Percentiles rank a stretch among this genome's conserved stretches.
phyloP scores from a whole-genome alignment of 2,113 vertebrate genomes.

The Sminthopsis crassicaudata region DNA sequence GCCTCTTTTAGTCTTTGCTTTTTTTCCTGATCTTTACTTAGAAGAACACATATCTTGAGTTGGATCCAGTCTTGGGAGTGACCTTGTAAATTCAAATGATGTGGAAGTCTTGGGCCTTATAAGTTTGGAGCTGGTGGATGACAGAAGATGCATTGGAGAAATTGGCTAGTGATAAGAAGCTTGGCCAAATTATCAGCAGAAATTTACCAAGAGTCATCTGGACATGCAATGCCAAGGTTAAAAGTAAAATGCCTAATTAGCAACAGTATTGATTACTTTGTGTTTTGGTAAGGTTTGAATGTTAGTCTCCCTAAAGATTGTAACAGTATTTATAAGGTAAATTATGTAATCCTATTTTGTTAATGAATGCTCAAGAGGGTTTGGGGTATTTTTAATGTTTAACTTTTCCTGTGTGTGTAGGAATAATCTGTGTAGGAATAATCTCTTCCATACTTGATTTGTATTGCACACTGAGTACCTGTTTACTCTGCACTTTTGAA shows the following conservation, averaged over 20 bases:
- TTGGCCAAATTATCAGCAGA: not conserved
- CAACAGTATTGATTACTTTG: not conserved
- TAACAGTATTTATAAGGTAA: not conserved
- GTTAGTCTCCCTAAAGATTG: not conserved
- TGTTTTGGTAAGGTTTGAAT: not conserved
- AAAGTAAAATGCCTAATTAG: not conserved
- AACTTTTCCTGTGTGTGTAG: not conserved
- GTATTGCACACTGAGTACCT: not conserved
- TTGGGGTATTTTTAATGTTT: not conserved
- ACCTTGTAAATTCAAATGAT: not conserved
- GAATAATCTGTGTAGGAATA: too few species aligned
- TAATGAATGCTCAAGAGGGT: not conserved
- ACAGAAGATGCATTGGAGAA: not conserved
- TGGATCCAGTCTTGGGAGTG: not conserved
- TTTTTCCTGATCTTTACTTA: not conserved
- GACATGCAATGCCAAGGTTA: not conserved
- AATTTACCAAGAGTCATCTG: not conserved
- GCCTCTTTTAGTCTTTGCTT: not conserved
- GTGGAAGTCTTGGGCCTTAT: not conserved
- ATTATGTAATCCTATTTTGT: not conserved
- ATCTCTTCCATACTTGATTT: not conserved
- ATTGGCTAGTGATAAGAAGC: not conserved
- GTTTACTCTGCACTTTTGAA: not conserved
- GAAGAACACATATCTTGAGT: not conserved
- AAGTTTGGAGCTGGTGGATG: not conserved